Base-by-base conservation (phyloP, 2,113 vertebrate genomes). In the Fregetta grallaria region DNA sequence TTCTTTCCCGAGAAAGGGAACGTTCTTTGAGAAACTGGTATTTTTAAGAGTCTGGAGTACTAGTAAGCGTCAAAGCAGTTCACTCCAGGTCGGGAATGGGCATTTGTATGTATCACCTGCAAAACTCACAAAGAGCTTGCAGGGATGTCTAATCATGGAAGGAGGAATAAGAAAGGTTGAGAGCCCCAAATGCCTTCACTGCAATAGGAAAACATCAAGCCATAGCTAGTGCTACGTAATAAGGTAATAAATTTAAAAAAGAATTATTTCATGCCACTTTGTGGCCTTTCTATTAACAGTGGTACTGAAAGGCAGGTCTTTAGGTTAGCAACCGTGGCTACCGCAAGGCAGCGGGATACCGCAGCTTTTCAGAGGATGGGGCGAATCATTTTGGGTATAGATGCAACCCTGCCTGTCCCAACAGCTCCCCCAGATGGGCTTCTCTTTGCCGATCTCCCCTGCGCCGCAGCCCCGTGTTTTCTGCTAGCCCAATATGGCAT, bases 251-350 rank as follows among this genome's bases (percentile, higher is more conserved):
- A 77, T n/a, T 7, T 30, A 38, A 82, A 58, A 15, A 61, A 58
- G 71, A 66, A 70, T 4, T 10, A 72, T 26, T 75, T 38, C 16
- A 22, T 15, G 56, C 10, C 25, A 18, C 16, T 89, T 81, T n/a
- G 20, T 10, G 6, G 9, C 22, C 22, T 58, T 56, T 62, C 70
- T 50, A 15, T 40, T 29, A 63, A 8, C 7, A 32, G 45, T 42
- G 26, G 44, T 6, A 81, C 19, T 1, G 3, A 87, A 66, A 42
- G 23, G 38, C 25, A 65, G 42, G 32, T n/a, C 20, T 83, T 53
- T 1, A 7, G 20, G 7, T 45, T 34, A 65, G 53, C 0, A 0
- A 26, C 11, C 5, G 1, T 4, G 21, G 52, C 53, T 18, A 22
- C 29, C 3, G 6, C 32, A 20, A 49, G 71, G 49, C 3, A 36